phyloP scores from a whole-genome alignment of 1,140 invertebrate genomes.

The Paraescarpia echinospica region DNA sequence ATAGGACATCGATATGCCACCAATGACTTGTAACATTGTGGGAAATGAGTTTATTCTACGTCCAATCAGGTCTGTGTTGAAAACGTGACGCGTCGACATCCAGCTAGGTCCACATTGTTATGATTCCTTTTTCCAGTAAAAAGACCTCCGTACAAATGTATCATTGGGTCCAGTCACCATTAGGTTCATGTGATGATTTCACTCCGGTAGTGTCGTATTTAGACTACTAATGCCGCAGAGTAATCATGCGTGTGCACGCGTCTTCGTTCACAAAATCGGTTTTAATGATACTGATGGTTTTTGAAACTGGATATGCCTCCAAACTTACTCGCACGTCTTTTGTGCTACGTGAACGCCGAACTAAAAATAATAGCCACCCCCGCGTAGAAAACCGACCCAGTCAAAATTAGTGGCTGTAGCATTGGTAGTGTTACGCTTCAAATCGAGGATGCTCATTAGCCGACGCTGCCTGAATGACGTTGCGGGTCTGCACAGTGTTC shows the following conservation, averaged over 20 bases:
- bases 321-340: background rate
- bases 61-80: background rate
- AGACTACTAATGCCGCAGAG: background rate
- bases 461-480: background rate
- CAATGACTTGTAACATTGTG: background rate
- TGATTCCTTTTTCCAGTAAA: background rate
- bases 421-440: constrained; percentile 5
- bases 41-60: background rate
- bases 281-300: background rate
- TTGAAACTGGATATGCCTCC: background rate
- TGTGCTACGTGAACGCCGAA: background rate
- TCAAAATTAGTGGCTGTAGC: background rate
- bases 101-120: background rate
- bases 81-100: background rate
- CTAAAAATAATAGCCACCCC: background rate
- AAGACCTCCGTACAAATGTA: background rate
- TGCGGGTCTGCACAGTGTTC: background rate
- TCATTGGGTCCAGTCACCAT: background rate
- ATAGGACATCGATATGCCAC: background rate
- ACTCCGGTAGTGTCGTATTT: background rate
- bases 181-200: background rate
- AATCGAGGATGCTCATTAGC: background rate
- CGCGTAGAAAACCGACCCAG: background rate
- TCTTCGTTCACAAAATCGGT: background rate
- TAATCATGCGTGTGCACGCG: background rate